A percentile compares a stretch with the other conserved stretches of the same genome.
Conservation (phyloP, 2,888 invertebrate species). For the Drosophila emarginata region DNA sequence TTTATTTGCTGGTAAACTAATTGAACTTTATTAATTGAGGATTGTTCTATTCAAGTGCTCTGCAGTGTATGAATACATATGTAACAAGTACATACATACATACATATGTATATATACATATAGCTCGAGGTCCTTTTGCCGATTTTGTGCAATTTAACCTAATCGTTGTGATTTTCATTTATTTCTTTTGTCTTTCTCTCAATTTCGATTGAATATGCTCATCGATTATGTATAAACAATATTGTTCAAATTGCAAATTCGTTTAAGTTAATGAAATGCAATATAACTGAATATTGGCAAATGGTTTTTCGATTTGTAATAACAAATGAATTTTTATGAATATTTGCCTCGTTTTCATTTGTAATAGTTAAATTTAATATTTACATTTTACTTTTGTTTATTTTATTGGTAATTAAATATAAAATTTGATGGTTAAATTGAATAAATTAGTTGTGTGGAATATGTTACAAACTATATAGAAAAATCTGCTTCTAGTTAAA, state of each 20-base stretch:
- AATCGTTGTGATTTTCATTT: constrained; percentile 69
- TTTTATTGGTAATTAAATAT: neutral
- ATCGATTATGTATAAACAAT: constrained; percentile 4
- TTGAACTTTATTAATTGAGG: neutral
- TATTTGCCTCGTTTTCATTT: neutral
- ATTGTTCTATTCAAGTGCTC: neutral
- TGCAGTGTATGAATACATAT: neutral
- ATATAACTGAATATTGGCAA: constrained; percentile 1
- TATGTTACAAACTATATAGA: neutral
- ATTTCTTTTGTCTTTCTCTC: constrained; percentile 41
- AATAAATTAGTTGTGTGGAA: neutral
- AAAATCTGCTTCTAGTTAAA: neutral
- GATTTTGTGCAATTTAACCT: constrained; percentile 70
- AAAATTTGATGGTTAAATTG: neutral
- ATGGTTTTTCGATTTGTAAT: neutral
- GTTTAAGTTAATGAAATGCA: neutral
- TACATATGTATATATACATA: constrained; percentile 15
- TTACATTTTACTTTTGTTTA: neutral
- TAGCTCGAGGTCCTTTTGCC: constrained; percentile 48
- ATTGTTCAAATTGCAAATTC: neutral
- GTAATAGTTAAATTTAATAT: neutral
- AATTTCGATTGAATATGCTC: constrained; percentile 13
- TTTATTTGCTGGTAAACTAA: neutral
- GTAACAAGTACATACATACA: constrained; percentile 2
- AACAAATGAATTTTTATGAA: neutral